Evolutionary conservation across 2,888 invertebrate species (phyloP).

Genomic region (Melieria picta): DNA sequence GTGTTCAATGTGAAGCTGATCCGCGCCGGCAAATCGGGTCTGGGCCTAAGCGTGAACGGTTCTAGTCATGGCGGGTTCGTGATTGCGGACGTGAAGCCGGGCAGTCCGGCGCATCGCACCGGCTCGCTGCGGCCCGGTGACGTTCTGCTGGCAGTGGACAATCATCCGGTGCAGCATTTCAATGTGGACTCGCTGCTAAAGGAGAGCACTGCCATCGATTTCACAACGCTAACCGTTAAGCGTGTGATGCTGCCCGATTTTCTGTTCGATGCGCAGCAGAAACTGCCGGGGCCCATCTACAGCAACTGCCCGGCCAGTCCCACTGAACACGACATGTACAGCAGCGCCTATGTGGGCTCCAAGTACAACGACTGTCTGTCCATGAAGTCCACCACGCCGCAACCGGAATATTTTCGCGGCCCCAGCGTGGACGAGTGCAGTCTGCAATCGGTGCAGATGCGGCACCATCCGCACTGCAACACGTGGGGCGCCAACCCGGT

Average conservation of each 20-base stretch:
- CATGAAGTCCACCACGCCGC: constrained; percentile 63
- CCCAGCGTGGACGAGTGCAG: constrained; percentile 55
- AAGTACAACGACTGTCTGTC: constrained; percentile 62
- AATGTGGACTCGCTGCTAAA: constrained; percentile 65
- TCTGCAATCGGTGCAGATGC: constrained; percentile 59
- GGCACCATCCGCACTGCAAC: constrained; percentile 50
- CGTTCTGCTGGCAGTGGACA: constrained; percentile 86
- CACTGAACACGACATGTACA: constrained; percentile 60
- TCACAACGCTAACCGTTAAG: constrained; percentile 64
- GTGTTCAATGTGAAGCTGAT: constrained; percentile 91
- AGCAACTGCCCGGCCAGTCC: constrained; percentile 59
- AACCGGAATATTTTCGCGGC: constrained; percentile 62
- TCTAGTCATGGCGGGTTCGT: constrained; percentile 71
- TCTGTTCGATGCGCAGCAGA: constrained; percentile 61
- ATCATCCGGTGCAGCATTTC: constrained; percentile 75
- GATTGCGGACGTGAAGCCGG: constrained; percentile 88
- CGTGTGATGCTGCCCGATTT: constrained; percentile 65
- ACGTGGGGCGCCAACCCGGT: constrained; percentile 43
- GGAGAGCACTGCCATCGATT: constrained; percentile 56
- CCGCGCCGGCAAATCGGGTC: constrained; percentile 76
- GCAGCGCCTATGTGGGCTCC: constrained; percentile 55
- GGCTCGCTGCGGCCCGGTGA: constrained; percentile 90
- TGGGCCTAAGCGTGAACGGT: constrained; percentile 92
- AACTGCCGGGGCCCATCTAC: constrained; percentile 61
- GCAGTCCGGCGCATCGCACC: constrained; percentile 89